Conservation (phyloP, 2,113 vertebrate species). For the Pandion haliaetus region DNA sequence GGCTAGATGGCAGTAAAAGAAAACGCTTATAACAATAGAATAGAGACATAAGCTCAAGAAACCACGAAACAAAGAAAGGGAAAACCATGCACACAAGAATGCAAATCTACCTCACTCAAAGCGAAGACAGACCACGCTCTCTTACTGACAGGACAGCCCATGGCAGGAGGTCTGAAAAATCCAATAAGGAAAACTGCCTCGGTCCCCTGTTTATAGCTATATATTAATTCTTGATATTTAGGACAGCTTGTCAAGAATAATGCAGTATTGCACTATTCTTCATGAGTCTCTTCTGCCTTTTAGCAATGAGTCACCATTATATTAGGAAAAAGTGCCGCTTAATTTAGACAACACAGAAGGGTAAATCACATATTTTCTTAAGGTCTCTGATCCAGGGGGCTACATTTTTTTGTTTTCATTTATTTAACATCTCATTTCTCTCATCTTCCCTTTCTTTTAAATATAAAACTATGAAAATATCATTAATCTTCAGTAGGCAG, state of each 20-base stretch:
- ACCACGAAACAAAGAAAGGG: background rate
- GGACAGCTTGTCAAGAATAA: background rate
- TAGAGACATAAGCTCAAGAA: background rate
- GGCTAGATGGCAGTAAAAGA: background rate
- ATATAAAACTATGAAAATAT: background rate
- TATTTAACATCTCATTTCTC: background rate
- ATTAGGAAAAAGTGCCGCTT: background rate
- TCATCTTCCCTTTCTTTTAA: background rate
- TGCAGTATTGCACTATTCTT: background rate
- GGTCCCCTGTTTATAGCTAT: background rate
- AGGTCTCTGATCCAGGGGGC: background rate
- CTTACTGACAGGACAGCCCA: background rate
- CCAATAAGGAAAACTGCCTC: background rate
- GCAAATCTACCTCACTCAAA: background rate
- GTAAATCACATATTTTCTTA: background rate
- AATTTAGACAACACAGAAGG: background rate
- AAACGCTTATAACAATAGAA: background rate
- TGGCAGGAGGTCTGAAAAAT: background rate
- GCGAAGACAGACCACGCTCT: background rate
- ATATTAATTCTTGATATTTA: background rate
- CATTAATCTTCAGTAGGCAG: background rate
- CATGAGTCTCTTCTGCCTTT: background rate
- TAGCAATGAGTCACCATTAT: background rate
- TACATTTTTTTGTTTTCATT: background rate
- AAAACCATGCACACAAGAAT: background rate